A percentile compares a stretch with the other conserved stretches of the same genome.
phyloP scores from a whole-genome alignment of 2,888 invertebrate genomes.

The Uropetala carovei region DNA sequence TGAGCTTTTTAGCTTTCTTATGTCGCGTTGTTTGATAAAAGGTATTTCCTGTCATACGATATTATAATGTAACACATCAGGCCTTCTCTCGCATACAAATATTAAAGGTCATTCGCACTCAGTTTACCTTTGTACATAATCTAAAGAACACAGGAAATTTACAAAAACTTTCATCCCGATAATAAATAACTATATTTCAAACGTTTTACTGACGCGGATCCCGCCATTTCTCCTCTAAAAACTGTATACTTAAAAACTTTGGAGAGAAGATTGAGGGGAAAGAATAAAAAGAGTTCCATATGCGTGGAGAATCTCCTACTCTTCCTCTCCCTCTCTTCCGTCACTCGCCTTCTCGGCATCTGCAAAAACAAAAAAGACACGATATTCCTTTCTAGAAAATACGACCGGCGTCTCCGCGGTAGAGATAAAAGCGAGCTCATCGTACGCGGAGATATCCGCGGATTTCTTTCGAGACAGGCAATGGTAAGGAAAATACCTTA shows the following conservation, averaged over 20 bases:
- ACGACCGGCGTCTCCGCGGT: constrained; percentile 50
- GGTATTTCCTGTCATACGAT: too few species aligned
- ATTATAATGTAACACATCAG: too few species aligned
- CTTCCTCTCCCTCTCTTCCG: not conserved
- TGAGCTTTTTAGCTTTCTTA: too few species aligned
- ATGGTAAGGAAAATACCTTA: constrained; percentile 26
- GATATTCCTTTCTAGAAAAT: constrained; percentile 60
- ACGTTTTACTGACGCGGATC: constrained; percentile 38
- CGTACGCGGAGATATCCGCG: not conserved
- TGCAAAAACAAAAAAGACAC: constrained; percentile 62
- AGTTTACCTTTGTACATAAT: not conserved
- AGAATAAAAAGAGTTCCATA: not conserved
- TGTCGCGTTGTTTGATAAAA: too few species aligned
- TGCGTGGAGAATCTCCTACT: not conserved
- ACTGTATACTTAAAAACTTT: constrained; percentile 55
- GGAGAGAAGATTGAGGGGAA: not conserved
- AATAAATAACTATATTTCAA: constrained; percentile 46
- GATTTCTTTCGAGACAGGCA: not conserved
- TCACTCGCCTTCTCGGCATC: constrained; percentile 26
- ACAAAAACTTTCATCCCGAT: not conserved
- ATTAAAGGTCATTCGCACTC: not conserved
- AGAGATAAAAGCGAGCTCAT: constrained; percentile 53
- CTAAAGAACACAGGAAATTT: not conserved
- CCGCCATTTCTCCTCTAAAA: constrained; percentile 33
- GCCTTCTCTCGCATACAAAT: too few species aligned